These are phyloP conservation scores for Globia sparganii DNA, from an alignment of 2,888 invertebrate genomes.

Conservation along the genomic window DNA sequence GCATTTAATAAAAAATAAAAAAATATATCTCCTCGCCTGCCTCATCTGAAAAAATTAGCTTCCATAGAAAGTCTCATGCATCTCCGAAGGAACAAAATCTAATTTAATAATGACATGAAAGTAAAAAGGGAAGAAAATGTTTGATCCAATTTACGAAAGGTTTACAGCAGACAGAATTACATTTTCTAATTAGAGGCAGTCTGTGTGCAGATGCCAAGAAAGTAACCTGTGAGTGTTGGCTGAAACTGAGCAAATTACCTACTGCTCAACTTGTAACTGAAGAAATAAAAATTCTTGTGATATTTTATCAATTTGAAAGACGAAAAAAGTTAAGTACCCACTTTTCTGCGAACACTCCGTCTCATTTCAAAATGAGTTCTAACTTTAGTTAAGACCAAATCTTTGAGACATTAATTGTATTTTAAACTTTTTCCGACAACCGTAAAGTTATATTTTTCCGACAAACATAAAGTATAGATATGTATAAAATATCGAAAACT, in stretches of 20 bases:
- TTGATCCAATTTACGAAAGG: constrained; percentile 43
- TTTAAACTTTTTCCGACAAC: neutral
- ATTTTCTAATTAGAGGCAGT: constrained; percentile 47
- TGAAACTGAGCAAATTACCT: constrained; percentile 14
- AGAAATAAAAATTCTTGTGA: neutral
- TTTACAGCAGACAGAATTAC: constrained; percentile 43
- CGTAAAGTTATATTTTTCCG: neutral
- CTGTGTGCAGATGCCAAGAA: constrained; percentile 33
- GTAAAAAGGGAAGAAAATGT: constrained; percentile 6
- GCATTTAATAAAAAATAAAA: neutral
- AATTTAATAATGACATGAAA: constrained; percentile 19
- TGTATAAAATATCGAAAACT: neutral
- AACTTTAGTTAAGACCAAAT: neutral
- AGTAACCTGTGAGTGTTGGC: neutral
- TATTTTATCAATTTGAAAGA: neutral
- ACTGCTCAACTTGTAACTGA: neutral
- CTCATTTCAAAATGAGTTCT: neutral
- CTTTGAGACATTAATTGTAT: neutral
- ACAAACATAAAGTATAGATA: neutral
- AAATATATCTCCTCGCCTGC: neutral
- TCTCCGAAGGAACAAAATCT: constrained; percentile 1
- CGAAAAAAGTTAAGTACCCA: neutral
- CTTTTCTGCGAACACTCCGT: neutral
- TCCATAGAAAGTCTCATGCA: neutral
- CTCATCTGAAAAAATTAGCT: neutral